Percentiles rank a stretch among this genome's conserved stretches.
Evolutionary conservation across 1,140 invertebrate species (phyloP).

Genomic region (Anastrepha obliqua): DNA sequence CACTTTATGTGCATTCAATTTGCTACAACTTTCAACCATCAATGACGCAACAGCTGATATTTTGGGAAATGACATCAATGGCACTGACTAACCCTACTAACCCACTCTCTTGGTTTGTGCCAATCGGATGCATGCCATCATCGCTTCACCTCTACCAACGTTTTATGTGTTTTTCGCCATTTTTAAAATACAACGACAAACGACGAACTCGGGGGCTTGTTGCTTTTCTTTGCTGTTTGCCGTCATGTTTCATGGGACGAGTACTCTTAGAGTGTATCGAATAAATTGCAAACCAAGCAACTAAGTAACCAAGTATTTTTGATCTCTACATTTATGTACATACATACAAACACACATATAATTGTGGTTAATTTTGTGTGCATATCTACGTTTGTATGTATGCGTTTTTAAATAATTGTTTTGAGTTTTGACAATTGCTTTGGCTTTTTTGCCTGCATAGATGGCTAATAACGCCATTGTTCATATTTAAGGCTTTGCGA

Average conservation of each 20-base stretch:
- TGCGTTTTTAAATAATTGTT: neutral
- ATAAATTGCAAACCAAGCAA: neutral
- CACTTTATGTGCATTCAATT: too few relatives aligned
- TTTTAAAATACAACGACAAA: neutral
- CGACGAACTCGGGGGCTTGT: neutral
- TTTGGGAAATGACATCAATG: constrained; percentile 30
- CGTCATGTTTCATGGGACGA: neutral
- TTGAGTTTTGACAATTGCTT: neutral
- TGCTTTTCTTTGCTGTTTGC: neutral
- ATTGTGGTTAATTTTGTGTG: neutral
- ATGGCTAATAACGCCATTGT: neutral
- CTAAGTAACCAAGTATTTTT: neutral
- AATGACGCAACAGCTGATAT: neutral
- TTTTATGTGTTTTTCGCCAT: neutral
- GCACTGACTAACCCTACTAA: neutral
- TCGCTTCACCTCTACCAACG: neutral
- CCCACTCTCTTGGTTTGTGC: neutral
- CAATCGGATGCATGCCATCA: neutral
- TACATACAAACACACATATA: neutral
- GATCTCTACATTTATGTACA: neutral
- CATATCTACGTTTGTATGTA: too few relatives aligned
- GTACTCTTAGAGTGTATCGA: too few relatives aligned
- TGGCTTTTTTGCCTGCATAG: neutral
- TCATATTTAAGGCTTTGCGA: neutral
- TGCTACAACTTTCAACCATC: neutral